Evolutionary conservation across 2,797 vertebrate species (phyloP), one percentile per base, ranked within the genome.

Genomic region (Mus minutoides): DNA sequence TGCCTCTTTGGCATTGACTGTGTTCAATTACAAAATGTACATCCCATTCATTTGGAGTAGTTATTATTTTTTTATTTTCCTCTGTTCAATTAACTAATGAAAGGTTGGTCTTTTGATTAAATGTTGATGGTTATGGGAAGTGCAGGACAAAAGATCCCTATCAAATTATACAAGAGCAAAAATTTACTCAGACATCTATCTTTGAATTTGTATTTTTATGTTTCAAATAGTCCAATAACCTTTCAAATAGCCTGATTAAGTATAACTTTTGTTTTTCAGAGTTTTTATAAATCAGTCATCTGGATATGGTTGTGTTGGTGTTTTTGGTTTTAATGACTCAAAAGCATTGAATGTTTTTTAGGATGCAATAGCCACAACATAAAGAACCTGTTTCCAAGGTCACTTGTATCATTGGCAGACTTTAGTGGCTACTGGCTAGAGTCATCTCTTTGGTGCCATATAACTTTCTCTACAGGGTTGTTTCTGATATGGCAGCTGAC

Each of bases 21-120:
- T 24, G 90, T 84, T 40, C 64, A 94, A 24, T 79, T 84, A 75
- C 34, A 95, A 87, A 90, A 92, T 94, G 16, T 29, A 46, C 29
- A 85, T 19, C 37, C 64, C 34, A 62, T 31, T 90, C 52, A 86
- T 16, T 13, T 69, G 67, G 13, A 94, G 2, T 14, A 91, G 71
- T 58, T 58, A 64, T 6, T 37, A n/a, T n/a, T 89, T 2, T 82
- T 71, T 26, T 16, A 64, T 6, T 31, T 3, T 4, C 2, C 2
- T n/a, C 4, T 88, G 89, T 73, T 89, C 84, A 84, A 83, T 56
- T 26, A 58, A 80, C 29, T 83, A 62, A 84, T 14, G 6, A 94
- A 9, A 91, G 26, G 40, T 40, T 2, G 1, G n/a, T 71, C 2
- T 96, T 96, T 96, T 92, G 89, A 24, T 60, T 91, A 82, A 88